phyloP scores from a whole-genome alignment of 2,113 vertebrate species.

The Gambusia holbrooki region DNA sequence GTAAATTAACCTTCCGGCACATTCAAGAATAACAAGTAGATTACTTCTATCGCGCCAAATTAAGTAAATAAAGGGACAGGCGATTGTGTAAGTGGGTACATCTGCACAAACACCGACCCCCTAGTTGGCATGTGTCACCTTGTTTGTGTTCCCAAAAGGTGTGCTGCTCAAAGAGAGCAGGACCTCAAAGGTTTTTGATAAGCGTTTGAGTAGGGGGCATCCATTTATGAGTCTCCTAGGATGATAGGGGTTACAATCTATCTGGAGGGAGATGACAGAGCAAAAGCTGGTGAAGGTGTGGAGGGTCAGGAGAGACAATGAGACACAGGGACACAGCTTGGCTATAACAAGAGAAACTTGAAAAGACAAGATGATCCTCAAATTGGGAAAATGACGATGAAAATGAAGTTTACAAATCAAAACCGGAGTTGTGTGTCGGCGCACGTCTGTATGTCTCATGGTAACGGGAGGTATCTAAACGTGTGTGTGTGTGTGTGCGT shows the following conservation, averaged over 20 bases:
- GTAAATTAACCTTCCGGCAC: neutral
- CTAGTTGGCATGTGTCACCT: conserved; percentile 15
- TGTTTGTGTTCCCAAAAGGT: conserved; percentile 62
- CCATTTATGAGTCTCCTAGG: conserved; percentile 78
- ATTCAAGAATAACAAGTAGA: conserved; percentile 7
- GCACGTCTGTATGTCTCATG: conserved; percentile 17
- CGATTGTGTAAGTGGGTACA: neutral
- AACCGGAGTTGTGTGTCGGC: conserved; percentile 27
- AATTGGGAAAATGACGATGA: conserved; percentile 25
- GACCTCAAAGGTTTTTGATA: conserved; percentile 84
- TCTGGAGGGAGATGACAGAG: conserved; percentile 72
- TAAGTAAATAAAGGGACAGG: neutral
- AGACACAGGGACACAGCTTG: conserved; percentile 50
- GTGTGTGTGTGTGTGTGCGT: conserved; percentile 5
- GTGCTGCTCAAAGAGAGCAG: conserved; percentile 66
- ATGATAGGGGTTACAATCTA: conserved; percentile 77
- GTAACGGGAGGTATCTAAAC: conserved; percentile 18
- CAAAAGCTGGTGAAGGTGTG: conserved; percentile 40
- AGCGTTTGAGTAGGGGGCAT: conserved; percentile 80
- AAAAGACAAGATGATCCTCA: neutral
- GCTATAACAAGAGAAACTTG: conserved; percentile 25
- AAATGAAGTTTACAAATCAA: conserved; percentile 13
- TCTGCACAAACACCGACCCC: conserved; percentile 45
- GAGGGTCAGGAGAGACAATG: conserved; percentile 46
- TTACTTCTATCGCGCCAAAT: conserved; percentile 7